Conservation (phyloP, 2,113 vertebrate genomes). For the Zingel zingel region DNA sequence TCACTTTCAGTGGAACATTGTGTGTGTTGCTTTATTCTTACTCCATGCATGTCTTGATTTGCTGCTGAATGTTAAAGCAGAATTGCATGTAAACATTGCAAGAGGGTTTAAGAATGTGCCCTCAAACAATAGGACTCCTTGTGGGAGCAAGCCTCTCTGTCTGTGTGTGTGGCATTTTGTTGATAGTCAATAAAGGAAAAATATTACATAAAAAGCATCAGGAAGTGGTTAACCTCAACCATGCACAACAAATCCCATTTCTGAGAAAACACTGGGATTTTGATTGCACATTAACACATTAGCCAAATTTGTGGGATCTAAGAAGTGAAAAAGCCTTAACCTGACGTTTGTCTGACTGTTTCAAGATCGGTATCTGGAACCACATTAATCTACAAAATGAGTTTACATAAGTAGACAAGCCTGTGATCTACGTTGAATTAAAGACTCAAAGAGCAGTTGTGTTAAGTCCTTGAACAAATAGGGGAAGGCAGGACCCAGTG, state of each 20-base stretch:
- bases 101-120: slow-evolving; percentile 18
- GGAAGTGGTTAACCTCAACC: slow-evolving; percentile 15
- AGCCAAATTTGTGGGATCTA: slow-evolving; percentile 16
- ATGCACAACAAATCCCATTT: background rate
- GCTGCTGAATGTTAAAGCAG: slow-evolving; percentile 22
- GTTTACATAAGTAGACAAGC: slow-evolving; percentile 7
- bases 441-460: background rate
- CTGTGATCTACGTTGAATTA: background rate
- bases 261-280: slow-evolving; percentile 5
- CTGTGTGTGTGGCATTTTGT: slow-evolving; percentile 34
- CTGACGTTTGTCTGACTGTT: background rate
- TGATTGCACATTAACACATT: slow-evolving; percentile 25
- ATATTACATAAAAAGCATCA: slow-evolving; percentile 17
- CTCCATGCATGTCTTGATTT: slow-evolving; percentile 37
- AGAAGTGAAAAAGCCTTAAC: background rate
- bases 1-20: slow-evolving; percentile 15
- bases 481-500: slow-evolving; percentile 3
- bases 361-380: slow-evolving; percentile 16
- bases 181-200: slow-evolving; percentile 28
- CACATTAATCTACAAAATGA: slow-evolving; percentile 9
- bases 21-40: background rate
- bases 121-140: slow-evolving; percentile 31
- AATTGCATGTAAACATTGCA: slow-evolving; percentile 38
- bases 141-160: slow-evolving; percentile 18
- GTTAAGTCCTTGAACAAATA: slow-evolving; percentile 25